phyloP scores from a whole-genome alignment of 2,797 vertebrate genomes.

The Leptatherina wallacei region DNA sequence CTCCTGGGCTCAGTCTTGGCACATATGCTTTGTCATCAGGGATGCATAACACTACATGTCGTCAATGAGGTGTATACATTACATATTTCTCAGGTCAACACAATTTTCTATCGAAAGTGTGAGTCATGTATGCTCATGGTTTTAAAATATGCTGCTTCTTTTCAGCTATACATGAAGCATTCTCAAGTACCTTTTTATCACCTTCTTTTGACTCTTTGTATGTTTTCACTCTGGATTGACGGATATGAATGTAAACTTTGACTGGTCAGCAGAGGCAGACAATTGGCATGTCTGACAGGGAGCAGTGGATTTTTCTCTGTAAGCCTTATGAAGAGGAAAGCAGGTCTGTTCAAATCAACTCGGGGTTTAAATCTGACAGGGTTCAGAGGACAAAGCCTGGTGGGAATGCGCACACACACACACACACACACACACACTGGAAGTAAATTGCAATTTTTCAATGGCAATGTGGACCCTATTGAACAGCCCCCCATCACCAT shows the following conservation, averaged over 20 bases:
- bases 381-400: not conserved
- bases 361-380: not conserved
- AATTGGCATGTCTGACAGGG: not conserved
- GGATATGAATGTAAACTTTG: not conserved
- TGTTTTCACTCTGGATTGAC: not conserved
- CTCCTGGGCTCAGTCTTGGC: not conserved
- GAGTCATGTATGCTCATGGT: not conserved
- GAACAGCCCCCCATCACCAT: not conserved
- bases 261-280: not conserved
- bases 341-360: not conserved
- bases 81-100: not conserved
- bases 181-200: not conserved
- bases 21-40: not conserved
- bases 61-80: not conserved
- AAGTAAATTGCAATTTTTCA: not conserved
- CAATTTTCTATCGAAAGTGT: not conserved
- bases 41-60: not conserved
- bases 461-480: not conserved
- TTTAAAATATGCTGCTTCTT: not conserved
- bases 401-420: not conserved
- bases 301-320: not conserved
- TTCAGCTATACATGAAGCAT: not conserved
- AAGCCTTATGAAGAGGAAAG: too few relatives aligned
- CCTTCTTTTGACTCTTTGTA: not conserved
- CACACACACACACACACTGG: not conserved